Conservation (phyloP, 30 jellyfish, hydroid and myxozoan genomes). For the Sanderia malayensis region DNA sequence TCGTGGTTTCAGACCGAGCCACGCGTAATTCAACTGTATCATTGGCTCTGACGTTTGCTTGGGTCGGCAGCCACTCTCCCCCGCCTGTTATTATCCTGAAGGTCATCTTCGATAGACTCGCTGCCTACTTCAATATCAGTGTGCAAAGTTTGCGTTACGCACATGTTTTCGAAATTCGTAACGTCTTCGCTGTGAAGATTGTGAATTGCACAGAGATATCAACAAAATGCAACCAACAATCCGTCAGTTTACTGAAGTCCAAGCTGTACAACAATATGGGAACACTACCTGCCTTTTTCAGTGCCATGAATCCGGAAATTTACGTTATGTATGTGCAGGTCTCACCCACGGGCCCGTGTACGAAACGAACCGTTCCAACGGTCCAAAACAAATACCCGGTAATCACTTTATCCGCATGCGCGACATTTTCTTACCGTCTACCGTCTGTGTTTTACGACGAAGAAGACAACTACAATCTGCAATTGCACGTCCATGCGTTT, state of each 20-base stretch:
- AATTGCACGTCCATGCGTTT: conserved; percentile 12
- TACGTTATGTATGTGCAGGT: conserved; percentile 21
- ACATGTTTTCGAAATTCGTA: not conserved
- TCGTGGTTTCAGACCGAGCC: conserved; percentile 14
- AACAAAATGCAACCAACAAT: conserved; percentile 15
- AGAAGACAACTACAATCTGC: conserved; percentile 65
- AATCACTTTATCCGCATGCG: conserved; percentile 51
- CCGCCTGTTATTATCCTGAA: conserved; percentile 20
- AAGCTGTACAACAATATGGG: conserved; percentile 18
- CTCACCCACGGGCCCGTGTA: conserved; percentile 51
- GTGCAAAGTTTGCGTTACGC: conserved; percentile 2
- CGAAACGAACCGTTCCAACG: conserved; percentile 42
- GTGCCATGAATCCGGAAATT: conserved; percentile 29
- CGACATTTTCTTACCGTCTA: conserved; percentile 11
- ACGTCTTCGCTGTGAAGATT: conserved; percentile 5
- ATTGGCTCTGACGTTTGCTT: conserved; percentile 19
- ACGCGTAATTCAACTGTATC: conserved; percentile 23
- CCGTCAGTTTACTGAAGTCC: not conserved
- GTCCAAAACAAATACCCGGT: conserved; percentile 51
- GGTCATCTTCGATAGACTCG: conserved; percentile 10
- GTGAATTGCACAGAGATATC: conserved; percentile 35
- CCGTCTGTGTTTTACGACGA: conserved; percentile 73
- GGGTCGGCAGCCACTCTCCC: conserved; percentile 14
- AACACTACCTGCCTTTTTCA: conserved; percentile 17
- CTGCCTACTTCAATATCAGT: conserved; percentile 3